Conservation (phyloP, 2,113 vertebrate genomes). For the Scortum barcoo region DNA sequence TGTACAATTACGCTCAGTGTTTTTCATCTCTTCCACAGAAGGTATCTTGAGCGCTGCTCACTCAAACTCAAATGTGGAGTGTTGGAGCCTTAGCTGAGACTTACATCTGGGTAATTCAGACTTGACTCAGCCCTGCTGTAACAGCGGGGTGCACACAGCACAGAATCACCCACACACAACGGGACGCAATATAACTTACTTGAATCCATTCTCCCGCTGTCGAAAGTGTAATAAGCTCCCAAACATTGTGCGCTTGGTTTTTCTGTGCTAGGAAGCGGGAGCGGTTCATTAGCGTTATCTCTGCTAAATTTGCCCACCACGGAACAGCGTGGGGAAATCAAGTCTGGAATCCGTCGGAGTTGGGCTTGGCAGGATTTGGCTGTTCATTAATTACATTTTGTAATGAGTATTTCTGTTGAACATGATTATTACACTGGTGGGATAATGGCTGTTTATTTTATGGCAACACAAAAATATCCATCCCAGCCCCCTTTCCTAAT, state of each 20-base stretch:
- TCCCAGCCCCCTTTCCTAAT: slow-evolving; percentile 41
- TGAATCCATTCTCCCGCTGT: slow-evolving; percentile 23
- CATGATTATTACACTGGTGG: slow-evolving; percentile 78
- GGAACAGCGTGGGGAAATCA: slow-evolving; percentile 73
- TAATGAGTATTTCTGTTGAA: slow-evolving; percentile 78
- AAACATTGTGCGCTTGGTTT: slow-evolving; percentile 33
- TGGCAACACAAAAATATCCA: slow-evolving; percentile 62
- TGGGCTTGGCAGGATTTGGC: slow-evolving; percentile 74
- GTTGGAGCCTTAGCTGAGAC: not conserved
- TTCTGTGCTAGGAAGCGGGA: slow-evolving; percentile 44
- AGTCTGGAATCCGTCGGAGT: slow-evolving; percentile 64
- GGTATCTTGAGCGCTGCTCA: not conserved
- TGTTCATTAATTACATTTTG: slow-evolving; percentile 82
- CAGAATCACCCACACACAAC: slow-evolving; percentile 28
- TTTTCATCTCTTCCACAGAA: not conserved
- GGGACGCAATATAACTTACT: slow-evolving; percentile 31
- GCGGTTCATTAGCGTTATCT: slow-evolving; percentile 75
- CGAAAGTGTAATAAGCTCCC: slow-evolving; percentile 41
- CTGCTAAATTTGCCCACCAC: slow-evolving; percentile 68
- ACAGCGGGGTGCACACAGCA: not conserved
- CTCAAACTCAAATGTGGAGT: slow-evolving; percentile 1
- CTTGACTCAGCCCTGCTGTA: not conserved
- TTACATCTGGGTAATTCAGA: not conserved
- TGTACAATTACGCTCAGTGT: not conserved
- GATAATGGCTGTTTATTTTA: slow-evolving; percentile 77